phyloP scores from a whole-genome alignment of 1,140 invertebrate genomes.

The Ephestia elutella region DNA sequence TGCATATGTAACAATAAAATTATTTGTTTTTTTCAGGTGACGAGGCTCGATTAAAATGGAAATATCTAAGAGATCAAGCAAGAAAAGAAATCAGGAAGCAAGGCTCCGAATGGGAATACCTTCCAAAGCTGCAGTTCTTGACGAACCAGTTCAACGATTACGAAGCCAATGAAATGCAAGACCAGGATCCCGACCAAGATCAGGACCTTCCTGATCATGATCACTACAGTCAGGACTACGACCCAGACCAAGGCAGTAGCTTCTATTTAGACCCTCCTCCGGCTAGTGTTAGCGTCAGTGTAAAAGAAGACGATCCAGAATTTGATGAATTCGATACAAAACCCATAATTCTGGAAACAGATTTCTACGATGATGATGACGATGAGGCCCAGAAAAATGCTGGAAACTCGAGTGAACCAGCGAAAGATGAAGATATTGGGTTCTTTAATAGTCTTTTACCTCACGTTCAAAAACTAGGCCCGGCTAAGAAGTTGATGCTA shows the following conservation, averaged over 20 bases:
- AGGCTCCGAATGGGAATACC: slow-evolving; percentile 58
- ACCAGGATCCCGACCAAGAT: slow-evolving; percentile 10
- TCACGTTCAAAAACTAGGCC: slow-evolving; percentile 60
- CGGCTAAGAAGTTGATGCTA: slow-evolving; percentile 66
- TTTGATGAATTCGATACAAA: slow-evolving; percentile 70
- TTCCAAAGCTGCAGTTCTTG: slow-evolving; percentile 60
- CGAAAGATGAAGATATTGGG: slow-evolving; percentile 63
- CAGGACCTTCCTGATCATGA: slow-evolving; percentile 20
- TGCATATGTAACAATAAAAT: too few relatives aligned
- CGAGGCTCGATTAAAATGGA: slow-evolving; percentile 67
- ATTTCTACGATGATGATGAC: slow-evolving; percentile 65
- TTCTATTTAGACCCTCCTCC: slow-evolving; percentile 26
- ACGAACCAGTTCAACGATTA: slow-evolving; percentile 65
- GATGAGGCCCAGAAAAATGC: slow-evolving; percentile 38
- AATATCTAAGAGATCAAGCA: slow-evolving; percentile 67
- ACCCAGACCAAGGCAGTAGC: slow-evolving; percentile 38
- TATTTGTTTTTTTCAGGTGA: slow-evolving; percentile 59
- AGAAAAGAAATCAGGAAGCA: slow-evolving; percentile 59
- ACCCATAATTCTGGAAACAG: slow-evolving; percentile 64
- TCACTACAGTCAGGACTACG: slow-evolving; percentile 45
- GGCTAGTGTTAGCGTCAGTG: slow-evolving; percentile 24
- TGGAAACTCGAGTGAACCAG: slow-evolving; percentile 23
- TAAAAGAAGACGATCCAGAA: slow-evolving; percentile 52
- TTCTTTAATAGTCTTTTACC: slow-evolving; percentile 69
- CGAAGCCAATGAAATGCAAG: slow-evolving; percentile 42